Evolutionary conservation across 2,113 vertebrate genomes (phyloP), one percentile per base, ranked within the genome.

Genomic region (Dicerorhinus sumatrensis): DNA sequence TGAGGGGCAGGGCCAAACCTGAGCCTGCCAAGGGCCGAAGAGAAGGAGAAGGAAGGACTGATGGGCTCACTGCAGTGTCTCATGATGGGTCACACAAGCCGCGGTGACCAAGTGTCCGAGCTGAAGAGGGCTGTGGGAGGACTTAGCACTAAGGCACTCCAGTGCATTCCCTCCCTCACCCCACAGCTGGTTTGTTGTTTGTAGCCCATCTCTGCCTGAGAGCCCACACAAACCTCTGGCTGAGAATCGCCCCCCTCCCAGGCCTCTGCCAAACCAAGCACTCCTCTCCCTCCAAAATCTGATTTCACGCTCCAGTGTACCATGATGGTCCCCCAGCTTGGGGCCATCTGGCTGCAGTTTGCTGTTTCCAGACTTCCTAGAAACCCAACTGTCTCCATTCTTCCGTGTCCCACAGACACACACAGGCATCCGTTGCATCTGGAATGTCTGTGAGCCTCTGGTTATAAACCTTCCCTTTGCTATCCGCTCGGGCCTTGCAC

Each of bases 301-400:
- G 92, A 97, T 84, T 95, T 94, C 63, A 84, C 2, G 51, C 87
- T 86, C 87, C 36, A 54, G n/a, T 72, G 65, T 80, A 20, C 89
- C 82, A 17, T 29, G 77, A 89, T 18, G 0, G 23, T 79, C 42
- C 42, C 67, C 69, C 56, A 65, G n/a, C 58, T 46, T 12, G 39
- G 63, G 77, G 46, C 91, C 81, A 54, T 82, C 91, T 93, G 89
- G 72, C 67, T 83, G 60, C 12, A 17, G 67, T 86, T 67, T 65
- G 21, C 65, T 3, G 29, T 73, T 90, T 80, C 83, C 83, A 87
- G 79, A 89, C 73, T 93, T 92, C 31, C 82, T 77, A 33, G 51
- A 96, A 95, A 91, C 69, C 21, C 36, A 46, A 9, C 23, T 29
- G 20, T 58, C 81, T 96, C 54, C 82, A 63, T 91, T 54, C 42